These are phyloP conservation scores for Gymnosoma rotundatum DNA, from an alignment of 2,888 invertebrate species.

Conservation along the genomic window DNA sequence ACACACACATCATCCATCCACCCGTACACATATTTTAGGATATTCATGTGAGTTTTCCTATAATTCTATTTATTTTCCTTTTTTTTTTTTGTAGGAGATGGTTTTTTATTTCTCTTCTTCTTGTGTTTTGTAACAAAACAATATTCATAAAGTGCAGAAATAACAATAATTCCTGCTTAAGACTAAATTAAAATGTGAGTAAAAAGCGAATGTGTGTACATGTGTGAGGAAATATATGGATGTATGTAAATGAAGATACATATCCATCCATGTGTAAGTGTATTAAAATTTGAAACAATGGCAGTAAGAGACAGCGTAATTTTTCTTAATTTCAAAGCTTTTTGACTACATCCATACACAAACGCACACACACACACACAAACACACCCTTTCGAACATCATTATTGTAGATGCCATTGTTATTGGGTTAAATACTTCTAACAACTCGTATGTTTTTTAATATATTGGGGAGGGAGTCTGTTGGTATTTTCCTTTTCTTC, in stretches of 20 bases:
- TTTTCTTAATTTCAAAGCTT: slow-evolving; percentile 2
- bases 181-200: slow-evolving; percentile 65
- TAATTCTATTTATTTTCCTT: not conserved
- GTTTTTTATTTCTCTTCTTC: not conserved
- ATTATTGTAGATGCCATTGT: slow-evolving; percentile 11
- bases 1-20: too few species aligned
- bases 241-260: slow-evolving; percentile 56
- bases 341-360: slow-evolving; percentile 3
- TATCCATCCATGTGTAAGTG: slow-evolving; percentile 26
- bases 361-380: too few species aligned
- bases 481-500: slow-evolving; percentile 17
- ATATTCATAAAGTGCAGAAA: slow-evolving; percentile 71
- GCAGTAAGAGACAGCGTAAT: slow-evolving; percentile 44
- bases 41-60: not conserved
- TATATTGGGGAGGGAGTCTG: not conserved
- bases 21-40: not conserved
- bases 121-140: slow-evolving; percentile 41
- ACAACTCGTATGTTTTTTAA: slow-evolving; percentile 44
- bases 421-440: slow-evolving; percentile 65
- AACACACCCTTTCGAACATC: not conserved
- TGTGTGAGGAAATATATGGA: slow-evolving; percentile 8
- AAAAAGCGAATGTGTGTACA: slow-evolving; percentile 23
- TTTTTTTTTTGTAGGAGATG: not conserved
- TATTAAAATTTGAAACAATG: slow-evolving; percentile 57
- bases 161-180: slow-evolving; percentile 73